phyloP scores from a whole-genome alignment of 2,888 invertebrate genomes.

The Schizaphis graminum region DNA sequence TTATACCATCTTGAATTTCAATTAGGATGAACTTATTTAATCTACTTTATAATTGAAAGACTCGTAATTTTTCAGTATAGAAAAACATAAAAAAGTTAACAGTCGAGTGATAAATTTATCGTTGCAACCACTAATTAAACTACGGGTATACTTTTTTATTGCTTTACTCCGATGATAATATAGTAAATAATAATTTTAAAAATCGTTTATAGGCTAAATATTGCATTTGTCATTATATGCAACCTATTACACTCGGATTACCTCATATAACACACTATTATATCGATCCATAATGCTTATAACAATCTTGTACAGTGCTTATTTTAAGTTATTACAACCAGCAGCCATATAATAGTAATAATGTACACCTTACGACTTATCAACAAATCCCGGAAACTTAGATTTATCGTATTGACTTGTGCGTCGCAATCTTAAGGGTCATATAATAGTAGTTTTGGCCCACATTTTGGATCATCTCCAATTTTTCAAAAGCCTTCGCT shows the following conservation, averaged over 20 bases:
- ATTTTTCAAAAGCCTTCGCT: slow-evolving; percentile 26
- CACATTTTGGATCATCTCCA: slow-evolving; percentile 54
- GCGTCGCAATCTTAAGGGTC: slow-evolving; percentile 37
- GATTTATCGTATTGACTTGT: slow-evolving; percentile 36
- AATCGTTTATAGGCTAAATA: neutral
- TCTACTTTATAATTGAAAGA: neutral
- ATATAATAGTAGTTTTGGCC: slow-evolving; percentile 53
- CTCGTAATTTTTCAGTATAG: neutral
- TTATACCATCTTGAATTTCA: neutral
- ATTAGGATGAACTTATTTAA: neutral
- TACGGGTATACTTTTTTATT: neutral
- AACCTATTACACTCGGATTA: neutral
- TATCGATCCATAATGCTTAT: neutral
- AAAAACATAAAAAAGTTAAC: neutral
- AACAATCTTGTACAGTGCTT: neutral
- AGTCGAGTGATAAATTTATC: neutral
- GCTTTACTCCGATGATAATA: neutral
- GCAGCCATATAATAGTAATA: slow-evolving; percentile 2
- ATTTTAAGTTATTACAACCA: slow-evolving; percentile 1
- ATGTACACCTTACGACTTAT: slow-evolving; percentile 8
- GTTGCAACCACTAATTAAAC: neutral
- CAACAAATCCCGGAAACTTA: neutral
- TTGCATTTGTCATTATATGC: neutral
- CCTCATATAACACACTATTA: neutral
- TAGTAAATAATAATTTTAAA: neutral